Evolutionary conservation across 2,888 invertebrate species (phyloP).

Genomic region (Perizoma affinitatum): DNA sequence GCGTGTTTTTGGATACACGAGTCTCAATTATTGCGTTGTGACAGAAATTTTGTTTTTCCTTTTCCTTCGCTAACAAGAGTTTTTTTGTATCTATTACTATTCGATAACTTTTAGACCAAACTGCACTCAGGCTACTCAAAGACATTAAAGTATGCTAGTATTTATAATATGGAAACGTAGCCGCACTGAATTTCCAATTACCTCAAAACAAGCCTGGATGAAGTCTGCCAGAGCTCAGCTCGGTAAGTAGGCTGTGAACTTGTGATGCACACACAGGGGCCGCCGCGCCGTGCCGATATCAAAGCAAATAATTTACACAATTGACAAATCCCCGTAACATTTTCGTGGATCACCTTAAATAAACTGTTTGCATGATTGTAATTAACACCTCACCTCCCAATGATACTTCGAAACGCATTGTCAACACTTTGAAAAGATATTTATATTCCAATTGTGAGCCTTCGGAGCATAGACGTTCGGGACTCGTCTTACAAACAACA

Average conservation of each 20-base stretch:
- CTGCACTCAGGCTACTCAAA: too few relatives aligned
- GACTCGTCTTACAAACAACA: slow-evolving; percentile 61
- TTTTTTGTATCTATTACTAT: too few relatives aligned
- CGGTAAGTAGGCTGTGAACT: slow-evolving; percentile 53
- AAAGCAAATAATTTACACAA: slow-evolving; percentile 74
- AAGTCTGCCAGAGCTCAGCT: slow-evolving; percentile 1
- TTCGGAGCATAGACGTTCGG: slow-evolving; percentile 69
- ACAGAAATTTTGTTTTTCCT: too few relatives aligned
- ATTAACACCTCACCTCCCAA: slow-evolving; percentile 79
- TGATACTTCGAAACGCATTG: slow-evolving; percentile 76
- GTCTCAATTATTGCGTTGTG: too few relatives aligned
- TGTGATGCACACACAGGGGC: slow-evolving; percentile 47
- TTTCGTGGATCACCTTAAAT: slow-evolving; percentile 77
- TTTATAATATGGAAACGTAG: not conserved
- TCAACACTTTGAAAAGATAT: slow-evolving; percentile 72
- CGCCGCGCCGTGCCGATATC: slow-evolving; percentile 24
- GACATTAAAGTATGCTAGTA: too few relatives aligned
- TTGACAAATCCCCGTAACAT: slow-evolving; percentile 75
- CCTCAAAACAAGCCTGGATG: not conserved
- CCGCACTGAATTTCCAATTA: not conserved
- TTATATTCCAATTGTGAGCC: slow-evolving; percentile 66
- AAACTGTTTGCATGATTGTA: slow-evolving; percentile 79
- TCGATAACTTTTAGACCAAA: too few relatives aligned
- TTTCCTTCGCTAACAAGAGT: too few relatives aligned
- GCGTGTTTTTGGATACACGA: too few relatives aligned